Evolutionary conservation across 2,888 invertebrate genomes (phyloP), one percentile per base, ranked within the genome.

Genomic region (Acronicta leporina): DNA sequence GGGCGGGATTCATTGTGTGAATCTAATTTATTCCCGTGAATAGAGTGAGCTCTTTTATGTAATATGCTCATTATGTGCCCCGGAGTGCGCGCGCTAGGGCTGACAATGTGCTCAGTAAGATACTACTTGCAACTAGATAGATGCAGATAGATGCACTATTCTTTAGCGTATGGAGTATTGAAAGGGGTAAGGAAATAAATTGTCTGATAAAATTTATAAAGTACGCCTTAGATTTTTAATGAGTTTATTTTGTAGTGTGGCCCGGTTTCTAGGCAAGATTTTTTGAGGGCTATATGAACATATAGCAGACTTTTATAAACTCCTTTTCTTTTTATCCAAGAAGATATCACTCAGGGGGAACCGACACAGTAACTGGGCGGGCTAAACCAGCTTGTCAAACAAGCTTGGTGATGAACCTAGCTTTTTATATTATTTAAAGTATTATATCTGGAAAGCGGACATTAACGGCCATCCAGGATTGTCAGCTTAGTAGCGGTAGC

Each of bases 1-100:
- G 53, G 20, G 49, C 73, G 57, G 58, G 53, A 54, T 60, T 80
- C 73, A 87, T 87, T 88, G 84, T 85, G 76, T 59, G 70, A 75
- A 88, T 87, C 86, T 89, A 87, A 90, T 88, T 89, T 88, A 87
- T 86, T 59, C 85, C 80, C 81, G 78, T 88, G 88, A 89, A 88
- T 90, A 82, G 85, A 85, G 81, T 77, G 82, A 86, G 83, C 86
- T 86, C 87, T 87, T 82, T 86, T 86, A 84, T 84, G 80, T 87
- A 84, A 87, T 87, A 82, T 77, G 82, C 85, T 87, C 87, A 87
- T 89, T 88, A 88, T 81, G 81, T 78, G 72, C 75, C 68, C 62
- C 59, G 75, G 48, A 63, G 55, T 77, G 79, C 77, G 80, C 75
- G 66, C 78, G 72, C 73, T 70, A 84, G 84, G 84, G 85, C 63